Evolutionary conservation across 2,113 vertebrate species (phyloP).

Genomic region (Mesoclemmys tuberculata): DNA sequence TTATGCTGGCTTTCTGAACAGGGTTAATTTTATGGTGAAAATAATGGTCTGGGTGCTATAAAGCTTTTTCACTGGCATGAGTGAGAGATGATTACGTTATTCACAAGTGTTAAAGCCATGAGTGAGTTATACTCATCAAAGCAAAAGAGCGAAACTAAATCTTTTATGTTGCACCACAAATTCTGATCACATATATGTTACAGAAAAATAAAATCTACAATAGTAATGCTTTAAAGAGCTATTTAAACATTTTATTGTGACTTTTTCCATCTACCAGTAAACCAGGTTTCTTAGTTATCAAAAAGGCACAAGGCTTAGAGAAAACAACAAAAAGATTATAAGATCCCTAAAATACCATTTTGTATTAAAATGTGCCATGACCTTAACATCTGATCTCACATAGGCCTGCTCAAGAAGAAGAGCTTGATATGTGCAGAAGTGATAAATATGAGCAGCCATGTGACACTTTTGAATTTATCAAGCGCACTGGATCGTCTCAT

Average conservation of each 20-base stretch:
- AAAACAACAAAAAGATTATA: not conserved
- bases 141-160: not conserved
- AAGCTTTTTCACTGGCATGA: not conserved
- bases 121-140: not conserved
- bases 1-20: not conserved
- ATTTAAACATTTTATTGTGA: not conserved
- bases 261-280: not conserved
- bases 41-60: not conserved
- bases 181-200: not conserved
- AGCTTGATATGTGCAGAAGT: not conserved
- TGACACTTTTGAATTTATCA: rapidly evolving
- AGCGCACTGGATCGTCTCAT: not conserved
- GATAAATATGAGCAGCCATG: not conserved
- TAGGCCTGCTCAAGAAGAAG: not conserved
- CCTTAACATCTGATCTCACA: not conserved
- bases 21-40: not conserved
- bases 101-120: not conserved
- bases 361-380: not conserved
- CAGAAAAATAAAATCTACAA: not conserved
- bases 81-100: not conserved
- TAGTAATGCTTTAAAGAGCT: not conserved
- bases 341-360: not conserved
- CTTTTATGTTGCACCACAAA: not conserved
- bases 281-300: not conserved
- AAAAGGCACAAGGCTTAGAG: rapidly evolving